Evolutionary conservation across 2,888 invertebrate genomes (phyloP).

Genomic region (Anoplius nigerrimus): DNA sequence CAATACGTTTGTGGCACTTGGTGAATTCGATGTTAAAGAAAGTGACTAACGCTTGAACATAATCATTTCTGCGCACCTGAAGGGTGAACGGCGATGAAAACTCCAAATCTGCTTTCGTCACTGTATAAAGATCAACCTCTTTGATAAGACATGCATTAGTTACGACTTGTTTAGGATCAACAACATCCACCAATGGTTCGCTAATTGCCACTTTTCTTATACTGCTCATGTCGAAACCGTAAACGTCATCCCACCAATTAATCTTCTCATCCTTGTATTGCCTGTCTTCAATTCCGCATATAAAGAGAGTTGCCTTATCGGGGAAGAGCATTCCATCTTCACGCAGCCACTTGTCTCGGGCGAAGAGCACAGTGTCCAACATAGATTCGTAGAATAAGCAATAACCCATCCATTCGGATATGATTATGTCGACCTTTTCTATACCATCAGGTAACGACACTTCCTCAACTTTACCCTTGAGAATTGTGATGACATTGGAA

Average conservation of each 20-base stretch:
- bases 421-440: conserved; percentile 94
- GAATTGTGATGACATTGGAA: conserved; percentile 86
- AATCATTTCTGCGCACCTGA: conserved; percentile 92
- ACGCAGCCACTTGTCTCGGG: conserved; percentile 97
- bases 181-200: conserved; percentile 98
- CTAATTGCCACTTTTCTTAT: conserved; percentile 98
- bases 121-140: conserved; percentile 98
- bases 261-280: conserved; percentile 99
- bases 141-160: conserved; percentile 96
- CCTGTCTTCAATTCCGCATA: conserved; percentile 95
- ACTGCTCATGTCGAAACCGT: conserved; percentile 99
- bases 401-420: conserved; percentile 89
- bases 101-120: conserved; percentile 95
- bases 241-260: conserved; percentile 99
- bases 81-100: conserved; percentile 92
- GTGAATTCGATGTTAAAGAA: conserved; percentile 99
- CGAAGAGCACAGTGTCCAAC: conserved; percentile 99
- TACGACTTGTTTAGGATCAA: conserved; percentile 98
- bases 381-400: conserved; percentile 99
- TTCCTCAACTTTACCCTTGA: conserved; percentile 96
- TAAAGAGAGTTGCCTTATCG: conserved; percentile 93
- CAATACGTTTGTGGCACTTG: conserved; percentile 98
- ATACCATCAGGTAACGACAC: conserved; percentile 93
- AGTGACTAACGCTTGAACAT: conserved; percentile 97
- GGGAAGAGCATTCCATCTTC: conserved; percentile 96